These are phyloP conservation scores for Scolopax rusticola DNA, from an alignment of 2,797 vertebrate genomes.

Conservation along the genomic window DNA sequence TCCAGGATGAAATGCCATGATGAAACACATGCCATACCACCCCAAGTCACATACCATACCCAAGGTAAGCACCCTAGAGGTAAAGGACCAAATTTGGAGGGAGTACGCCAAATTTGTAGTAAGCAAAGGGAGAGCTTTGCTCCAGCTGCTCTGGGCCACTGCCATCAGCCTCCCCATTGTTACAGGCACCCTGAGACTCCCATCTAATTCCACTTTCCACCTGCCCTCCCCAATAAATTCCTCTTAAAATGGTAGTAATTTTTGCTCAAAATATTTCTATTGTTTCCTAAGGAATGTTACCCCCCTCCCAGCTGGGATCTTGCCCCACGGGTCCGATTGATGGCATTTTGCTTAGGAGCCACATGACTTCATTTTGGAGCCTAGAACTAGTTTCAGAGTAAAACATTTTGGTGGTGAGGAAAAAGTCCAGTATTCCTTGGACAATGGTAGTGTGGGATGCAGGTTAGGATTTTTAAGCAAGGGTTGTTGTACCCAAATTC, in stretches of 20 bases:
- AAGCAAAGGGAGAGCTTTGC: not conserved
- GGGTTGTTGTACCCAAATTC: not conserved
- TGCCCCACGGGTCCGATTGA: accelerated
- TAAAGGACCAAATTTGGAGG: not conserved
- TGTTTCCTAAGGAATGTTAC: not conserved
- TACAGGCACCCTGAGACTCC: not conserved
- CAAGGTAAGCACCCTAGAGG: not conserved
- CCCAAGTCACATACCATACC: not conserved
- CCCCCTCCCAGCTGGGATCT: not conserved
- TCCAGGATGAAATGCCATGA: not conserved
- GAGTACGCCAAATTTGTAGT: not conserved
- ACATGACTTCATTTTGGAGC: not conserved
- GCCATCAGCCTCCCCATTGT: not conserved
- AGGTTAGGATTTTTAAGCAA: not conserved
- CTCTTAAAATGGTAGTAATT: not conserved
- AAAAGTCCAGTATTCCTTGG: not conserved
- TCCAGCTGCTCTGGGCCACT: not conserved
- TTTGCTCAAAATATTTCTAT: slow-evolving; percentile 36
- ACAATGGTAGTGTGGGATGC: not conserved
- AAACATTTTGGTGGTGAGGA: not conserved
- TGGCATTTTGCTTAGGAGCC: not conserved
- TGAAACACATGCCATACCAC: accelerated
- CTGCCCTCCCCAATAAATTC: slow-evolving; percentile 24
- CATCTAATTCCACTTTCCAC: slow-evolving; percentile 2
- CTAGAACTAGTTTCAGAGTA: not conserved